phyloP scores from a whole-genome alignment of 2,888 invertebrate genomes.

The Plebejus argus region DNA sequence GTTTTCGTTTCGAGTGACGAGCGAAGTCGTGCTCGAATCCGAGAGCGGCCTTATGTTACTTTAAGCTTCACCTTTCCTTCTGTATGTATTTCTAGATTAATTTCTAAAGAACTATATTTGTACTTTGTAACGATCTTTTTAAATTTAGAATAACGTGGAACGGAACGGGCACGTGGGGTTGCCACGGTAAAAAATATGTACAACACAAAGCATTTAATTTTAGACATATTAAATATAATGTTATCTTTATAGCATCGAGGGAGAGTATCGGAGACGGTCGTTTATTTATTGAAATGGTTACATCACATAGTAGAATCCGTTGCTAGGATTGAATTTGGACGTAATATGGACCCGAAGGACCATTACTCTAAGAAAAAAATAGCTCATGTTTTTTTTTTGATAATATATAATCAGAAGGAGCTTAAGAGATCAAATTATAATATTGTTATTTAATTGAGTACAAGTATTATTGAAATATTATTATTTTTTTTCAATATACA shows the following conservation, averaged over 20 bases:
- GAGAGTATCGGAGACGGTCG: conserved; percentile 61
- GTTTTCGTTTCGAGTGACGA: conserved; percentile 43
- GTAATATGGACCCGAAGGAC: conserved; percentile 42
- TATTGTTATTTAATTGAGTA: conserved; percentile 81
- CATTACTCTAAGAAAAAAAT: conserved; percentile 41
- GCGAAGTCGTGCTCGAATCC: conserved; percentile 41
- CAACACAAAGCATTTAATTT: conserved; percentile 80
- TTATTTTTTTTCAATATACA: conserved; percentile 70
- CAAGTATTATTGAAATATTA: conserved; percentile 77
- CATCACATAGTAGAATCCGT: conserved; percentile 70
- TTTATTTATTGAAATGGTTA: conserved; percentile 63
- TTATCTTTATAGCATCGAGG: conserved; percentile 66
- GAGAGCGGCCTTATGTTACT: conserved; percentile 44
- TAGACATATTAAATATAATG: conserved; percentile 77
- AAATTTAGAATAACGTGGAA: conserved; percentile 71
- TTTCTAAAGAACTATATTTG: conserved; percentile 68
- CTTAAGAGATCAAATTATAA: conserved; percentile 79
- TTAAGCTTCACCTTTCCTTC: conserved; percentile 71
- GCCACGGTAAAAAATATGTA: conserved; percentile 68
- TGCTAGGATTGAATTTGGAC: conserved; percentile 53
- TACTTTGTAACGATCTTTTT: conserved; percentile 73
- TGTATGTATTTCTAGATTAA: conserved; percentile 73
- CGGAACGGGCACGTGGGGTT: conserved; percentile 55
- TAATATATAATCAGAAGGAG: conserved; percentile 62
- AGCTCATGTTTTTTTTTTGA: conserved; percentile 67